These are phyloP conservation scores for Steromphala cineraria DNA, from an alignment of 2,888 invertebrate species.

Conservation along the genomic window DNA sequence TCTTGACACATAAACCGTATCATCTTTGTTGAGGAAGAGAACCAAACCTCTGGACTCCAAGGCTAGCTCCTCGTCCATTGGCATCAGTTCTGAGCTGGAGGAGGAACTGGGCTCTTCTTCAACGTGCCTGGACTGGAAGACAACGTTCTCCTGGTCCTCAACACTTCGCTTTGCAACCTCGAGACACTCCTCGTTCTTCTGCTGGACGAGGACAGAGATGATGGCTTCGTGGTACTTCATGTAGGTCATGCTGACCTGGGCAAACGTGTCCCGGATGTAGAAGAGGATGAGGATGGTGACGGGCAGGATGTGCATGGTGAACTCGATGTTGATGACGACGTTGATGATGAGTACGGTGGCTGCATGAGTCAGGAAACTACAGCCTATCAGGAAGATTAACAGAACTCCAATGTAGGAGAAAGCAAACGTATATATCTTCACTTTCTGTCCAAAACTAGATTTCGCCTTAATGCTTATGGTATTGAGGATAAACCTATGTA, in stretches of 20 bases:
- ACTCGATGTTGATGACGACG: constrained; percentile 24
- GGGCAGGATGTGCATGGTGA: constrained; percentile 32
- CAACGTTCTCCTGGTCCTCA: neutral
- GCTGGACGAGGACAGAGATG: neutral
- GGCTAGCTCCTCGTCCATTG: neutral
- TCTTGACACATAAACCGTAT: constrained; percentile 30
- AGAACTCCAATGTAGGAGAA: constrained; percentile 27
- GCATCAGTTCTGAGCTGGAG: too few relatives aligned
- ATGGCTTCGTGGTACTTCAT: neutral
- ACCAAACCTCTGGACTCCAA: neutral
- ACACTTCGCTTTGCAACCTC: neutral
- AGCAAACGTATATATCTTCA: constrained; percentile 23
- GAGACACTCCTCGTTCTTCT: neutral
- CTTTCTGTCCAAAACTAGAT: neutral
- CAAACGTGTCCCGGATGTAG: constrained; percentile 35
- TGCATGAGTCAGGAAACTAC: constrained; percentile 33
- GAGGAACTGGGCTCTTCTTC: neutral
- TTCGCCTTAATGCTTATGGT: neutral
- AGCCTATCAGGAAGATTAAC: constrained; percentile 27
- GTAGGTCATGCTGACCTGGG: neutral
- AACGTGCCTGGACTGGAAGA: neutral
- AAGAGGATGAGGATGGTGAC: constrained; percentile 27
- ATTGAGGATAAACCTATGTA: neutral
- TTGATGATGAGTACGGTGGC: constrained; percentile 29
- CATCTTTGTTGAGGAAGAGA: constrained; percentile 23